These are phyloP conservation scores for Tachycineta bicolor DNA, from an alignment of 2,113 vertebrate species.

Conservation along the genomic window DNA sequence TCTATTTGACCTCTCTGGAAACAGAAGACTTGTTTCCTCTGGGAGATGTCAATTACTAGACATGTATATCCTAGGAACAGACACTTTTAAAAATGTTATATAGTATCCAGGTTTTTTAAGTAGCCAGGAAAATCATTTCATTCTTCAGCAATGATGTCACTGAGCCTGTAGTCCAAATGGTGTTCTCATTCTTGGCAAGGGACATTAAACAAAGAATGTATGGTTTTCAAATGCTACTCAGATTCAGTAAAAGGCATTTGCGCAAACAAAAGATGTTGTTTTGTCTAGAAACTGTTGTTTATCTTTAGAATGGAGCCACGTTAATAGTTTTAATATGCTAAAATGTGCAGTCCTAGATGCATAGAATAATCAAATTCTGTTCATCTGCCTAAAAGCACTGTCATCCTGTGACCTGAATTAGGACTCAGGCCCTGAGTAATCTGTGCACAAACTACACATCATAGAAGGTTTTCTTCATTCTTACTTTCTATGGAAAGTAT, in stretches of 20 bases:
- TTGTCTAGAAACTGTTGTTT: conserved; percentile 61
- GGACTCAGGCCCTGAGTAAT: background rate
- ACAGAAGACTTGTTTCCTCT: background rate
- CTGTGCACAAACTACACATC: background rate
- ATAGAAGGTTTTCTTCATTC: background rate
- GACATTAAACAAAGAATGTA: conserved; percentile 46
- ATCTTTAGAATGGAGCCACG: conserved; percentile 51
- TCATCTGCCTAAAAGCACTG: background rate
- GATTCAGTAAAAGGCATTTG: conserved; percentile 37
- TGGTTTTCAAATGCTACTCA: conserved; percentile 48
- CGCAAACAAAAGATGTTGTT: conserved; percentile 47
- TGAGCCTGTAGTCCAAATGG: conserved; percentile 39
- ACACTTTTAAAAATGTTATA: background rate
- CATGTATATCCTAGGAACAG: background rate
- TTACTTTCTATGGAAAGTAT: background rate
- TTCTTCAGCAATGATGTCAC: conserved; percentile 49
- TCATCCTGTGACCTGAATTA: background rate
- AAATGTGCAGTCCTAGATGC: background rate
- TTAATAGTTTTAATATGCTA: conserved; percentile 51
- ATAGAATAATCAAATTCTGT: background rate
- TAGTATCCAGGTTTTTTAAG: conserved; percentile 1
- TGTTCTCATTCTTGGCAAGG: conserved; percentile 65
- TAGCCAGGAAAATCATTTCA: conserved; percentile 24
- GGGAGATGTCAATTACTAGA: background rate
- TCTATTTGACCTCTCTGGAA: background rate